phyloP scores from a whole-genome alignment of 2,113 vertebrate genomes.

The Ammodytes dubius region DNA sequence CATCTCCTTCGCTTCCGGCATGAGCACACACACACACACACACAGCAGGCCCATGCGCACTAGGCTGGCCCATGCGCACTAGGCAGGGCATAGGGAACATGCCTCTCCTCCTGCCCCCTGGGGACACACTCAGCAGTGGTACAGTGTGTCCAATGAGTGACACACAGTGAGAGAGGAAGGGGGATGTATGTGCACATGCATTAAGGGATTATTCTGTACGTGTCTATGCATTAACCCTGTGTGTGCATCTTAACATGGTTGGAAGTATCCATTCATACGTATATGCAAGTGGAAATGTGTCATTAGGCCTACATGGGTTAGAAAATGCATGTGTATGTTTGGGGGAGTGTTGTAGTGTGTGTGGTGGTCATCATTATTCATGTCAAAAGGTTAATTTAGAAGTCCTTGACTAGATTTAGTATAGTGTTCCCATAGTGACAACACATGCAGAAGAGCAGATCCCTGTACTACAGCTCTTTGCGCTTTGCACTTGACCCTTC shows the following conservation, averaged over 20 bases:
- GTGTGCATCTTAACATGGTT: constrained; percentile 1
- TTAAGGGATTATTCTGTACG: no score
- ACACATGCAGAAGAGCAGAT: constrained; percentile 13
- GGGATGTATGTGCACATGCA: constrained; percentile 12
- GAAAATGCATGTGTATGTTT: constrained; percentile 19
- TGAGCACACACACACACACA: not conserved
- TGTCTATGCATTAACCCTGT: constrained; percentile 41
- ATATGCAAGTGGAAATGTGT: constrained; percentile 23
- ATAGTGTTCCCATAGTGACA: constrained; percentile 28
- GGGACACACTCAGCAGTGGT: constrained; percentile 64
- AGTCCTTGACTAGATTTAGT: not conserved
- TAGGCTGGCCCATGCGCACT: constrained; percentile 27
- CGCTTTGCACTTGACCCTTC: constrained; percentile 16
- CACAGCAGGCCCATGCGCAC: not conserved
- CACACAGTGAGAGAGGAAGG: constrained; percentile 21
- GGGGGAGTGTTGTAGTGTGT: not conserved
- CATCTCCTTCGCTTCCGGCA: constrained; percentile 22
- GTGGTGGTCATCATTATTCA: constrained; percentile 29
- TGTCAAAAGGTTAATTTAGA: constrained; percentile 48
- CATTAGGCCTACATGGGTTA: constrained; percentile 34
- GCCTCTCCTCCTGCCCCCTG: constrained; percentile 30
- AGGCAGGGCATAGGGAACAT: constrained; percentile 50
- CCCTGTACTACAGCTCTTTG: constrained; percentile 12
- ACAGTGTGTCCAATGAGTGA: constrained; percentile 60
- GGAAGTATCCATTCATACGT: constrained; percentile 28